Evolutionary conservation across 2,888 invertebrate genomes (phyloP), one percentile per base, ranked within the genome.

Genomic region (Diarsia dahlii): DNA sequence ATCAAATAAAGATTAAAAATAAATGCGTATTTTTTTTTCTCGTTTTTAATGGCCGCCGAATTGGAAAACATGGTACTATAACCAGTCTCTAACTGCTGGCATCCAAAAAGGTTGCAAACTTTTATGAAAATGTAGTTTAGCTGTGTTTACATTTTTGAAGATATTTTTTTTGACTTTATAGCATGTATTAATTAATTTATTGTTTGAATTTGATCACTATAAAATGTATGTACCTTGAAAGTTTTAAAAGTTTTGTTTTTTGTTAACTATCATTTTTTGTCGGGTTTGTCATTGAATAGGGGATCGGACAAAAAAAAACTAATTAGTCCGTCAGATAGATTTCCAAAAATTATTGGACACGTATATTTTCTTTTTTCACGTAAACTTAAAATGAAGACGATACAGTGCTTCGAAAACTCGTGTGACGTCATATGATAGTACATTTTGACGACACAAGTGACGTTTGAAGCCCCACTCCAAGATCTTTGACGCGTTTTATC

Each of bases 1-100:
- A 77, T 77, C 15, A 81, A 78, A 76, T 46, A 54, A 65, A 64
- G 50, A 67, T 81, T 64, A 82, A 76, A 80, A 82, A 69, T 28
- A 76, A 60, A 69, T 54, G 6, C 3, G 10, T 34, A n/a, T 46
- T 48, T 68, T 72, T 78, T 28, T 77, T 82, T 77, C 9, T 45
- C 45, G n/a, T 18, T 28, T 28, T 48, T 60, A 54, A 80, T 76
- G 69, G 69, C 23, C 23, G n/a, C 48, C n/a, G 18, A 67, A 52
- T 56, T 34, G 20, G 45, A 45, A 62, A 66, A 74, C 45, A n/a
- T 52, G 34, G 34, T 23, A 13, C 0, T 80, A 18, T 80, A 34
- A 23, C 74, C 81, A 80, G 74, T 80, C 2, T 72, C 34, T 63
- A 64, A 64, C 28, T 52, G 28, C 20, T 56, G 39, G 39, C 20